phyloP scores from a whole-genome alignment of 2,888 invertebrate genomes.

The Torymus tubicola region DNA sequence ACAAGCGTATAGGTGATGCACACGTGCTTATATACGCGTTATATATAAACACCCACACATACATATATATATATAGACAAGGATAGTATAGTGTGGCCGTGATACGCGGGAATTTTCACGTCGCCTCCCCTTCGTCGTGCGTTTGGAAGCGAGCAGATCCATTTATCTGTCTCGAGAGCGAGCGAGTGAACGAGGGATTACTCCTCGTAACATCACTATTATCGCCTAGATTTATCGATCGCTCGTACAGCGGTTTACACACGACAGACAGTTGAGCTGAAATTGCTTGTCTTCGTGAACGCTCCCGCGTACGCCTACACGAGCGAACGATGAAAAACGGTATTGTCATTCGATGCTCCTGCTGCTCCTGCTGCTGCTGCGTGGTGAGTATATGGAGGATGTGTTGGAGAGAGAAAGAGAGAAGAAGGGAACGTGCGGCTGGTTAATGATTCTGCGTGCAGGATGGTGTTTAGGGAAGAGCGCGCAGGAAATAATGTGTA shows the following conservation, averaged over 20 bases:
- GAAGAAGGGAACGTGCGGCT: too few species aligned
- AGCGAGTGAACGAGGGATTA: constrained; percentile 43
- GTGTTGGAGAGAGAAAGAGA: too few species aligned
- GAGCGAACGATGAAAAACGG: constrained; percentile 51
- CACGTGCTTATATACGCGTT: too few species aligned
- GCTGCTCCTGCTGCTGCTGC: too few species aligned
- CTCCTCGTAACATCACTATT: constrained; percentile 58
- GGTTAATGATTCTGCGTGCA: too few species aligned
- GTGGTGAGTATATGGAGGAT: too few species aligned
- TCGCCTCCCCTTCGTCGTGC: constrained; percentile 26
- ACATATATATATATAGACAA: not conserved
- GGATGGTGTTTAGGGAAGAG: too few species aligned
- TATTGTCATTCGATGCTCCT: not conserved
- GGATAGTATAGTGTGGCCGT: not conserved
- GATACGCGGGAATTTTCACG: constrained; percentile 50
- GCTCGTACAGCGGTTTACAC: constrained; percentile 18
- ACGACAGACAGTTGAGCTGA: constrained; percentile 51
- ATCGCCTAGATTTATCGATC: constrained; percentile 58
- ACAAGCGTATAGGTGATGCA: not conserved
- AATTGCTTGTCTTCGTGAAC: constrained; percentile 53
- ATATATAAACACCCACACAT: not conserved
- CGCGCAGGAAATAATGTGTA: too few species aligned
- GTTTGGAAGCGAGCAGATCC: constrained; percentile 31
- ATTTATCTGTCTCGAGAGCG: constrained; percentile 58
- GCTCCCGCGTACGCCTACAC: not conserved